Conservation (phyloP, 1,140 invertebrate genomes). For the Orius insidiosus region DNA sequence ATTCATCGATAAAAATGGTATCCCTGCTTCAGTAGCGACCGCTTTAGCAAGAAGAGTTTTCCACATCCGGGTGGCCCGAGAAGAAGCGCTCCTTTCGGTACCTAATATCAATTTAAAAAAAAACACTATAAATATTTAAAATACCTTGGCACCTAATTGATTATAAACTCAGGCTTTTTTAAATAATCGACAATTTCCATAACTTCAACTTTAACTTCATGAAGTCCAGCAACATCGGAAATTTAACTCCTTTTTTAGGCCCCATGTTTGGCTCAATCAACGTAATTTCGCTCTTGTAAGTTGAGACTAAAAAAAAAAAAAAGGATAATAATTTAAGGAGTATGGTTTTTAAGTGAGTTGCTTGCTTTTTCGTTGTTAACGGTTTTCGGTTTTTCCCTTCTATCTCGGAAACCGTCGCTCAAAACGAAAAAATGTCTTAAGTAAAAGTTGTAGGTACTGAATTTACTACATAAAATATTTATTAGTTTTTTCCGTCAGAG, state of each 20-base stretch:
- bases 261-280: conserved; percentile 72
- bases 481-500: no score
- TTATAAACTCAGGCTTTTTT: conserved; percentile 80
- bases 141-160: conserved; percentile 83
- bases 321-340: background rate
- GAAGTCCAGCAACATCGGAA: conserved; percentile 92
- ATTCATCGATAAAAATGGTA: conserved; percentile 82
- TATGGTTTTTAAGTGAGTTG: no score
- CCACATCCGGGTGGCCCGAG: conserved; percentile 80
- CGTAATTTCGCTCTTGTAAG: conserved; percentile 79
- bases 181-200: conserved; percentile 98
- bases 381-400: no score
- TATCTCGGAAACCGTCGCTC: no score
- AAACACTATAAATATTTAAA: no score
- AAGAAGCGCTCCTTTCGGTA: conserved; percentile 38
- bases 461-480: no score
- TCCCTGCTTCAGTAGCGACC: conserved; percentile 72
- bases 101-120: conserved; percentile 17
- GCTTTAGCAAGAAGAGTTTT: conserved; percentile 83
- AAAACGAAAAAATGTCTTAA: no score
- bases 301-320: conserved; percentile 44
- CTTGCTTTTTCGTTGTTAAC: no score
- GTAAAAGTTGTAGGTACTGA: no score
- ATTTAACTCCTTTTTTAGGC: conserved; percentile 68
- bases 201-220: conserved; percentile 92